Percentiles rank a stretch among this genome's conserved stretches.
Conservation (phyloP, 2,888 invertebrate species). For the Caenorhabditis sulstoni region DNA sequence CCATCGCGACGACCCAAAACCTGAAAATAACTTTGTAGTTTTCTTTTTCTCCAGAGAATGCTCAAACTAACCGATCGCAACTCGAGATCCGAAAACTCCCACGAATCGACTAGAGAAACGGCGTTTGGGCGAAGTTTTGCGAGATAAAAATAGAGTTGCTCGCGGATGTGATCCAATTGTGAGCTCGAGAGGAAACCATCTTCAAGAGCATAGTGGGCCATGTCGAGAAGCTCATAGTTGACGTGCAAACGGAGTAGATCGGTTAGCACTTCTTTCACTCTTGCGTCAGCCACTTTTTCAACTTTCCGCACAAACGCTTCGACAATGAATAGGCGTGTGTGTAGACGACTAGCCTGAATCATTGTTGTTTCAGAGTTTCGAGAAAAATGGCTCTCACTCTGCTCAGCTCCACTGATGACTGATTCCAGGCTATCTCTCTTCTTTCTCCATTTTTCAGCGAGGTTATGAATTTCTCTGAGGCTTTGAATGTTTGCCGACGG, state of each 20-base stretch:
- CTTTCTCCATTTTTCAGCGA: slow-evolving; percentile 56
- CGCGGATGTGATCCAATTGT: slow-evolving; percentile 70
- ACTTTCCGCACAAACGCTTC: slow-evolving; percentile 51
- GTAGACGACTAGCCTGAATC: slow-evolving; percentile 59
- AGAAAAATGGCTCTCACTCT: slow-evolving; percentile 16
- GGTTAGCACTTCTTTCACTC: slow-evolving; percentile 83
- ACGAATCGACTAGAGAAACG: slow-evolving; percentile 92
- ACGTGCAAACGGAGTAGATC: slow-evolving; percentile 88
- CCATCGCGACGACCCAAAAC: slow-evolving; percentile 82
- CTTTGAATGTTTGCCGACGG: slow-evolving; percentile 58
- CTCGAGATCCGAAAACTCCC: slow-evolving; percentile 84
- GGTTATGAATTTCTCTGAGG: slow-evolving; percentile 58
- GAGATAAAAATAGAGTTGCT: slow-evolving; percentile 81
- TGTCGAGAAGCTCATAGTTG: slow-evolving; percentile 60
- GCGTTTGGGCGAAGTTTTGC: slow-evolving; percentile 88
- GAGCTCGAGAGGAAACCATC: slow-evolving; percentile 68
- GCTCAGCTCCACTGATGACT: slow-evolving; percentile 67
- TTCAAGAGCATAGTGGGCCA: slow-evolving; percentile 58
- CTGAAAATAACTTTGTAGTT: slow-evolving; percentile 6
- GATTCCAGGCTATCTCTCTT: slow-evolving; percentile 70
- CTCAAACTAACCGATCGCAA: slow-evolving; percentile 80
- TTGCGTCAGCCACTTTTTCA: slow-evolving; percentile 38
- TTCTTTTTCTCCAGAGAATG: no score
- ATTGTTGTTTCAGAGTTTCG: neutral
- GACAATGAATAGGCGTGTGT: slow-evolving; percentile 62